Percentiles rank a stretch among this genome's conserved stretches.
These are phyloP conservation scores for Oryzias curvinotus DNA, from an alignment of 2,113 vertebrate genomes.

Conservation along the genomic window DNA sequence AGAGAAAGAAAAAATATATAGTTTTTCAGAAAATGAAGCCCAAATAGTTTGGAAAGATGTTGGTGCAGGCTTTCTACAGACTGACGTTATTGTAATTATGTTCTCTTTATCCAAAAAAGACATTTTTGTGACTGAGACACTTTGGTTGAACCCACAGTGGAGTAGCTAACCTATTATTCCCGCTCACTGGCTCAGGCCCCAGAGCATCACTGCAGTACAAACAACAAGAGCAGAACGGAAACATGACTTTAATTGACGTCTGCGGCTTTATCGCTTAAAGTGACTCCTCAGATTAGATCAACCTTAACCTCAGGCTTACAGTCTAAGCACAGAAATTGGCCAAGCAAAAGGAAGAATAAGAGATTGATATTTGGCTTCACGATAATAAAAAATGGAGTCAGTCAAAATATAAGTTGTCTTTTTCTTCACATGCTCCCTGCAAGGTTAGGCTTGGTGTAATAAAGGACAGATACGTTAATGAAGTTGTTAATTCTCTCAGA, in stretches of 20 bases:
- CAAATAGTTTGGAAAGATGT: too few relatives aligned
- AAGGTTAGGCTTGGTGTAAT: background rate
- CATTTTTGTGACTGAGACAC: slow-evolving; percentile 18
- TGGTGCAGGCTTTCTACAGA: too few relatives aligned
- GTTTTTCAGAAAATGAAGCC: too few relatives aligned
- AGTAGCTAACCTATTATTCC: slow-evolving; percentile 24
- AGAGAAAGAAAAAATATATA: too few relatives aligned
- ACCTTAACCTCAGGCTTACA: slow-evolving; percentile 26
- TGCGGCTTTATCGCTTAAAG: slow-evolving; percentile 32
- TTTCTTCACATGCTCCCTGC: slow-evolving; percentile 1
- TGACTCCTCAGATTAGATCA: slow-evolving; percentile 48
- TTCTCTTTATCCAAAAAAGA: slow-evolving; percentile 4
- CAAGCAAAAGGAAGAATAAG: slow-evolving; percentile 33
- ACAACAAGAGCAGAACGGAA: slow-evolving; percentile 30
- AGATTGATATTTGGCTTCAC: slow-evolving; percentile 5
- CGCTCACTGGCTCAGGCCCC: slow-evolving; percentile 26
- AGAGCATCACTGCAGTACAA: slow-evolving; percentile 34
- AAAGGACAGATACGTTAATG: background rate
- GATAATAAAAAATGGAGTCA: slow-evolving; percentile 7
- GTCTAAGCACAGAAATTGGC: slow-evolving; percentile 29
- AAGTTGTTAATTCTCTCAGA: slow-evolving; percentile 20
- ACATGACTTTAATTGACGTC: slow-evolving; percentile 45
- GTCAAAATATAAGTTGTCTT: slow-evolving; percentile 7
- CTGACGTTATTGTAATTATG: slow-evolving; percentile 5
- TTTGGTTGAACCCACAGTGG: slow-evolving; percentile 23